Evolutionary conservation across 1,140 invertebrate genomes (phyloP).

Genomic region (Magallana ariakensis): DNA sequence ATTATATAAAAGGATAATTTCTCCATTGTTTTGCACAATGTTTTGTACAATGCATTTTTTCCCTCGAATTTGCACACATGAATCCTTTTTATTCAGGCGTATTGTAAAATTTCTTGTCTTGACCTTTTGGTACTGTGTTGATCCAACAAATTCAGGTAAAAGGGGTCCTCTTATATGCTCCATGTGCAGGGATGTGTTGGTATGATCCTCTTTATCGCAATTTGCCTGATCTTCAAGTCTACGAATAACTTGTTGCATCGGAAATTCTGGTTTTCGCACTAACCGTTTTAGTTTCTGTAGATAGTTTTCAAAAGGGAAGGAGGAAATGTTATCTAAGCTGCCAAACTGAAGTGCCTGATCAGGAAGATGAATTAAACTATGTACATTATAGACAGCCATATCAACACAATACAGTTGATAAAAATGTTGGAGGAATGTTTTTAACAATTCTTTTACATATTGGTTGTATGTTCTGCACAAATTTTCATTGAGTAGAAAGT

Average conservation of each 20-base stretch:
- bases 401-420: slow-evolving; percentile 70
- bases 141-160: not conserved
- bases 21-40: not conserved
- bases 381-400: slow-evolving; percentile 78
- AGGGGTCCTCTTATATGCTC: slow-evolving; percentile 14
- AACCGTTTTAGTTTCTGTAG: slow-evolving; percentile 77
- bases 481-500: slow-evolving; percentile 42
- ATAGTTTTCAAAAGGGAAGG: slow-evolving; percentile 81
- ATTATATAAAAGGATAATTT: slow-evolving; percentile 22
- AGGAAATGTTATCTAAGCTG: slow-evolving; percentile 75
- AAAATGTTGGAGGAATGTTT: slow-evolving; percentile 69
- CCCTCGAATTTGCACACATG: not conserved
- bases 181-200: slow-evolving; percentile 11
- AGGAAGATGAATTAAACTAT: slow-evolving; percentile 77
- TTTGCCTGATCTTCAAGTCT: slow-evolving; percentile 65
- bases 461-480: slow-evolving; percentile 45
- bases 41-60: slow-evolving; percentile 1
- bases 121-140: not conserved
- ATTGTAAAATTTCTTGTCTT: not conserved
- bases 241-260: slow-evolving; percentile 70
- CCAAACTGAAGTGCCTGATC: slow-evolving; percentile 78
- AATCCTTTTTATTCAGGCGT: not conserved
- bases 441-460: slow-evolving; percentile 69
- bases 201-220: not conserved
- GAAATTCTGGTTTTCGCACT: slow-evolving; percentile 64